These are phyloP conservation scores for Distichodus sexfasciatus DNA, from an alignment of 2,797 vertebrate genomes.

Conservation along the genomic window DNA sequence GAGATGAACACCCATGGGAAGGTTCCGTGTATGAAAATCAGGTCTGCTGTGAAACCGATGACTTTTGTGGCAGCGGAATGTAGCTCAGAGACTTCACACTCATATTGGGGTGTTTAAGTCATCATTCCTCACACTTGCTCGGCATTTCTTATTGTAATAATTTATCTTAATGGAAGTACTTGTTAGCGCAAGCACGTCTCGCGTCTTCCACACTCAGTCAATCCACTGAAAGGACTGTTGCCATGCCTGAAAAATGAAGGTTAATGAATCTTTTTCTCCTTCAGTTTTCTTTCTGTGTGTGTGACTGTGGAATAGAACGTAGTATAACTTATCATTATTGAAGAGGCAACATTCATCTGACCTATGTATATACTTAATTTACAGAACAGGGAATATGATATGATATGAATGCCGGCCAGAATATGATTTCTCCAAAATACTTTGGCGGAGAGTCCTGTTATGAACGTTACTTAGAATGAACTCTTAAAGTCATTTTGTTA, in stretches of 20 bases:
- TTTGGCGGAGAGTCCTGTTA: no score
- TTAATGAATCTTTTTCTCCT: constrained; percentile 71
- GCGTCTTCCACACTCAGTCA: constrained; percentile 49
- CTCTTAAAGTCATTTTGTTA: no score
- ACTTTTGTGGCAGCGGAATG: not conserved
- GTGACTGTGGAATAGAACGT: constrained; percentile 57
- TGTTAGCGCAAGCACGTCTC: constrained; percentile 61
- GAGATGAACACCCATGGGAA: constrained; percentile 55
- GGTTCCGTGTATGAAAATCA: constrained; percentile 47
- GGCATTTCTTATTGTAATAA: not conserved
- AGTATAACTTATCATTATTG: constrained; percentile 67
- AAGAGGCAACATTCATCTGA: constrained; percentile 55
- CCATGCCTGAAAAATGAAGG: constrained; percentile 69
- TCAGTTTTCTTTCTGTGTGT: no score
- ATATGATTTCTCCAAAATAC: no score
- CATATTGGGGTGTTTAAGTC: not conserved
- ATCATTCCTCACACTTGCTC: not conserved
- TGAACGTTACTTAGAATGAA: no score
- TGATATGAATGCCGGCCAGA: constrained; percentile 60
- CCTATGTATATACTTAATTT: constrained; percentile 51
- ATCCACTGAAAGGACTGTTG: constrained; percentile 66
- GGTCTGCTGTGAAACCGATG: constrained; percentile 44
- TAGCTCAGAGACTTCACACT: not conserved
- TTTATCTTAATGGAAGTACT: constrained; percentile 52
- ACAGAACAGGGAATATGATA: constrained; percentile 58